Base-by-base conservation (phyloP, 2,888 invertebrate species). In the Tetropium fuscum region DNA sequence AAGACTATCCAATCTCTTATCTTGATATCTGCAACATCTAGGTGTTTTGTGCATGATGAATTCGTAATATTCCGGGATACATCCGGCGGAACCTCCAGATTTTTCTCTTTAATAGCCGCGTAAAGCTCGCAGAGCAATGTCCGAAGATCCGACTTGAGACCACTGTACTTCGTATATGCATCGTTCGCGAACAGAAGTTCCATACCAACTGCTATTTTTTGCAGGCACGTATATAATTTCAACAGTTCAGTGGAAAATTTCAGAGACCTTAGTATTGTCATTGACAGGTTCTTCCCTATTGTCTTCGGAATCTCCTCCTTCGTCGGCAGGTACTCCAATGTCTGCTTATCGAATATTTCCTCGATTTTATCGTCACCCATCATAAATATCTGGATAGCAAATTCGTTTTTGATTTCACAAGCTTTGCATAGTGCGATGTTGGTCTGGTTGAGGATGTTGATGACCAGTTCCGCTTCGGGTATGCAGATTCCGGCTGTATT, bases 1-100 rank as follows among this genome's bases (percentile, higher is more conserved):
- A 58, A 58, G 10, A 58, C 41, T 7, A 58, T 47, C 45, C 53
- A 58, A 25, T 58, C 53, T 16, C 53, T 53, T 36, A 58, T 53
- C 22, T 53, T 58, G 6, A 18, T 41, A 47, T 58, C 53, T 10
- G 41, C n/a, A 11, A 40, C 13, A 16, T 22, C 27, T 1, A n/a
- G 16, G 22, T 30, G 45, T 11, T 18, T 22, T 10, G 53, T 38
- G 16, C 36, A 40, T 27, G 53, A 38, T 7, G 3, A 5, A 13
- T 53, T 53, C 15, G 53, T 40, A 3, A 58, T 34, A 20, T 45
- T 19, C 30, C 58, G 45, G 15, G 30, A n/a, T 16, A 58, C 36
- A 20, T 58, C 53, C 7, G n/a, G 4, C 1, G 58, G 58, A 22
- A 53, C 20, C n/a, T 30, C 13, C 36, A 51, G 11, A n/a, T 53